A percentile compares a stretch with the other conserved stretches of the same genome.
Conservation (phyloP, 1,140 invertebrate species). For the Danaus melanippus region DNA sequence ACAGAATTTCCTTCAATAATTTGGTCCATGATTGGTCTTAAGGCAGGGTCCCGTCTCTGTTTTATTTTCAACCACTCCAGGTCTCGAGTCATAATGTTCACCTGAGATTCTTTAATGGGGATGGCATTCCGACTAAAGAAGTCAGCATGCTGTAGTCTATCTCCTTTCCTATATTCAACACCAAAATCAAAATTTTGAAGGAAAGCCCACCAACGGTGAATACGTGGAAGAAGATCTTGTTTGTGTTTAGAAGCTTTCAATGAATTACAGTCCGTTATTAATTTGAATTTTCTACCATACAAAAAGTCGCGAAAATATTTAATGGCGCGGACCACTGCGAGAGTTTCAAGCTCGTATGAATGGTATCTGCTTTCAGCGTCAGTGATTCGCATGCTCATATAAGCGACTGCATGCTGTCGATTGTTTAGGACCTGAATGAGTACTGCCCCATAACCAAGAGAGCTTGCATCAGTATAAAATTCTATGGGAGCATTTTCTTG, state of each 20-base stretch:
- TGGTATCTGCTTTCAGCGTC: slow-evolving; percentile 10
- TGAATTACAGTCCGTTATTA: slow-evolving; percentile 9
- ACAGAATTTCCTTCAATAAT: too few species aligned
- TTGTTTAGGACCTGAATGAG: too few species aligned
- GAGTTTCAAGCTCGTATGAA: slow-evolving; percentile 19
- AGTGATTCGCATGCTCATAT: slow-evolving; percentile 17
- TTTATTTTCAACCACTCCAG: too few species aligned
- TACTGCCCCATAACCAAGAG: not conserved
- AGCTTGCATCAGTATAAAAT: not conserved
- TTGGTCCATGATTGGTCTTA: too few species aligned
- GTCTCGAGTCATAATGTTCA: too few species aligned
- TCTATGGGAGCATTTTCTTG: not conserved
- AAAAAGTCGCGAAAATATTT: slow-evolving; percentile 12
- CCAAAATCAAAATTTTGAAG: slow-evolving; percentile 6
- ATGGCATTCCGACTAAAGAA: too few species aligned
- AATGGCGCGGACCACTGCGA: slow-evolving; percentile 11
- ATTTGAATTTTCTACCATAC: slow-evolving; percentile 12
- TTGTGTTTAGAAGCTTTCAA: not conserved
- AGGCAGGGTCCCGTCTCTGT: too few species aligned
- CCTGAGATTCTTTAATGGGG: too few species aligned
- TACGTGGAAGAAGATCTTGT: slow-evolving; percentile 2
- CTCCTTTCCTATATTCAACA: slow-evolving; percentile 1
- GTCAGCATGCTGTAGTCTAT: too few species aligned
- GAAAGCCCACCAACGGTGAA: slow-evolving; percentile 4
- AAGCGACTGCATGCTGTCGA: slow-evolving; percentile 10